phyloP scores from a whole-genome alignment of 2,797 vertebrate species.

The Sternarchorhynchus goeldii region DNA sequence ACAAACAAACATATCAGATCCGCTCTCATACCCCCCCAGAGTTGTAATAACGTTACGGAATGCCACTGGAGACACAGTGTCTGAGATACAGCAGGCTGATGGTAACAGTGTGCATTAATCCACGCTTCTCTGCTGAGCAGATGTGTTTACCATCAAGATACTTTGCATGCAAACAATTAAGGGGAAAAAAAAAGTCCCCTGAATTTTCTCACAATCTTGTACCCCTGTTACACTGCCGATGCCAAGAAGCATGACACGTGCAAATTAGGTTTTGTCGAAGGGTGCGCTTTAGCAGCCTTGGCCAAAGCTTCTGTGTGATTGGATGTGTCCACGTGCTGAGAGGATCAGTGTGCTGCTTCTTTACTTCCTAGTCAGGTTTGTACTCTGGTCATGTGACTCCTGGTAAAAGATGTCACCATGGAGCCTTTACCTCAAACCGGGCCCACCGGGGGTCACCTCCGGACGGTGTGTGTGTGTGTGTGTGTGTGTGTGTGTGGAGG shows the following conservation, averaged over 20 bases:
- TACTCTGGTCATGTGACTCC: conserved; percentile 45
- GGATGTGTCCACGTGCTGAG: conserved; percentile 27
- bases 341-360: conserved; percentile 41
- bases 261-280: conserved; percentile 55
- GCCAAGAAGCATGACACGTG: conserved; percentile 11
- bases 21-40: conserved; percentile 39
- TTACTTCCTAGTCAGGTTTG: conserved; percentile 46
- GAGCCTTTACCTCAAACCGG: conserved; percentile 41
- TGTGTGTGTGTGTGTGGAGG: no score
- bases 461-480: conserved; percentile 48
- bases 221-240: not conserved
- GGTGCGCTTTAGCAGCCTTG: conserved; percentile 43
- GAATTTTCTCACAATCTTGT: not conserved
- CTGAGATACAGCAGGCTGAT: conserved; percentile 17
- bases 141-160: conserved; percentile 10
- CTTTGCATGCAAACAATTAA: conserved; percentile 16
- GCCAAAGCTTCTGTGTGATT: conserved; percentile 6
- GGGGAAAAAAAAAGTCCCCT: not conserved
- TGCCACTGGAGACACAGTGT: conserved; percentile 37
- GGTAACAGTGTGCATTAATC: conserved; percentile 26
- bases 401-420: conserved; percentile 33
- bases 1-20: conserved; percentile 42
- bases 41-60: conserved; percentile 51
- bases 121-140: conserved; percentile 22
- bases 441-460: conserved; percentile 31